These are phyloP conservation scores for Rhabdomys dilectus DNA, from an alignment of 2,113 vertebrate genomes.

Conservation along the genomic window DNA sequence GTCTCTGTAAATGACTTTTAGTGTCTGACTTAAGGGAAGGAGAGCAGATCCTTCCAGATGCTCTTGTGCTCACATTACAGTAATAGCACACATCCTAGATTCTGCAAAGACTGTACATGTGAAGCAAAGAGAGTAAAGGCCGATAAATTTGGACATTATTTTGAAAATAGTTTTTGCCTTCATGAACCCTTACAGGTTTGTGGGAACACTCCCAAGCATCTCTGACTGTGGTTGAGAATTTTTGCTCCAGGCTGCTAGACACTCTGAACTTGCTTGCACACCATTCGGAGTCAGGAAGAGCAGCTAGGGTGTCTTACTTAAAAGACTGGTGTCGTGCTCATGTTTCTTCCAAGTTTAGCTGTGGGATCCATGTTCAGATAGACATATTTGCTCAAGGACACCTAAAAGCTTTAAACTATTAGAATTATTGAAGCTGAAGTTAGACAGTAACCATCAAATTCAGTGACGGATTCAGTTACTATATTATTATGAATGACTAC, in stretches of 20 bases:
- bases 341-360: not conserved
- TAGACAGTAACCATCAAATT: constrained; percentile 24
- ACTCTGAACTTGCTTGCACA: not conserved
- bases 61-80: not conserved
- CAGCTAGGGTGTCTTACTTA: not conserved
- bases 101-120: not conserved
- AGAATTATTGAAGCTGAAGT: constrained; percentile 18
- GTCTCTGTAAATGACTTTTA: not conserved
- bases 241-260: not conserved
- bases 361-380: not conserved
- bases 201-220: not conserved
- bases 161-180: constrained; percentile 30
- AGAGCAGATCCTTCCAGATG: not conserved
- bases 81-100: not conserved
- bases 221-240: not conserved
- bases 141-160: not conserved
- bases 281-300: not conserved
- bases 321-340: not conserved
- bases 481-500: not conserved
- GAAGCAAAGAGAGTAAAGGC: not conserved
- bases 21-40: not conserved
- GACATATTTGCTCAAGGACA: not conserved
- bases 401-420: not conserved
- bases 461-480: not conserved
- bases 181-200: not conserved